Percentiles rank a stretch among this genome's conserved stretches.
These are phyloP conservation scores for Loris lydekkerianus DNA, from an alignment of 2,797 vertebrate genomes.

Conservation along the genomic window DNA sequence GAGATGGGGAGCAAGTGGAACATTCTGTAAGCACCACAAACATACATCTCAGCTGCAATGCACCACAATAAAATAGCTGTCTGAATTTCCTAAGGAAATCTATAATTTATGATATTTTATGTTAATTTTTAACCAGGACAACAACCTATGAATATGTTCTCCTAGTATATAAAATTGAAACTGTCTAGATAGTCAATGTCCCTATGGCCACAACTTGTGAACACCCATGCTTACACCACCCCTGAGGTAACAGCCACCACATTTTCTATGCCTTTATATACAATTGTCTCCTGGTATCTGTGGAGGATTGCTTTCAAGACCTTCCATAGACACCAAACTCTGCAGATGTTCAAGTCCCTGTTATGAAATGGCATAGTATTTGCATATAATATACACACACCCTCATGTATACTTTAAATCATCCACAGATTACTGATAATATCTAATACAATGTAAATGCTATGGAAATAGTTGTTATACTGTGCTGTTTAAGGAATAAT, in stretches of 20 bases:
- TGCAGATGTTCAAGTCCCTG: no score
- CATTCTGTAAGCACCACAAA: not conserved
- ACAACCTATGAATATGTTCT: not conserved
- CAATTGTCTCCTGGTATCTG: not conserved
- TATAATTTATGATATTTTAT: not conserved
- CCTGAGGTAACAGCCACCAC: not conserved
- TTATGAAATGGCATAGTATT: no score
- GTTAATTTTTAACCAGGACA: constrained; percentile 54
- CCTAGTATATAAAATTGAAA: constrained; percentile 5
- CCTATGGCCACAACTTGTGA: not conserved
- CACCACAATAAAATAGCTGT: not conserved
- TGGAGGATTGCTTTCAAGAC: no score
- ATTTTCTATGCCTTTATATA: not conserved
- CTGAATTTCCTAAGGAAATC: not conserved
- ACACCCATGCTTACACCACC: not conserved
- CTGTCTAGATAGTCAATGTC: not conserved
- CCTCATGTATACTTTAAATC: no score
- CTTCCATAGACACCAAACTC: no score
- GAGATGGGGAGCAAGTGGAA: not conserved
- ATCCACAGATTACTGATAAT: no score
- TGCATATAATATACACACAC: no score
- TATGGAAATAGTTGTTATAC: no score
- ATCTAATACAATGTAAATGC: no score
- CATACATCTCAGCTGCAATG: not conserved
- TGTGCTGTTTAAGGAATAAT: no score